A percentile compares a stretch with the other conserved stretches of the same genome.
Conservation (phyloP, 2,113 vertebrate genomes). For the Acrocephalus arundinaceus region DNA sequence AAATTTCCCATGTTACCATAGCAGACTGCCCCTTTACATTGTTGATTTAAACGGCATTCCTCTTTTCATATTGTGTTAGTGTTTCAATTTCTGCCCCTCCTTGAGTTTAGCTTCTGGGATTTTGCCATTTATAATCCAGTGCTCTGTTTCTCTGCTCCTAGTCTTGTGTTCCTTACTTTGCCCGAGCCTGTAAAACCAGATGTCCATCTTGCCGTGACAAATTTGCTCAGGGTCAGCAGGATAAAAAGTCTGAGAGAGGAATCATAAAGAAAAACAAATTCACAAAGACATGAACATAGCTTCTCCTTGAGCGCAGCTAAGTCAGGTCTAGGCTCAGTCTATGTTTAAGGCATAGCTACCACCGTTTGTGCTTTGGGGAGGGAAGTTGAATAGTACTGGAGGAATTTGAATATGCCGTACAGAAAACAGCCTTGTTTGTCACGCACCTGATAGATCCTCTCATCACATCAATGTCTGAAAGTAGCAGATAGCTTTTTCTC, state of each 20-base stretch:
- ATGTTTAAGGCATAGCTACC: not conserved
- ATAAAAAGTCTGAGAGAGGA: constrained; percentile 1
- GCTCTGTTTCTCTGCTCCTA: not conserved
- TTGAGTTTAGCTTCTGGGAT: constrained; percentile 7
- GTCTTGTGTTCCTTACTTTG: not conserved
- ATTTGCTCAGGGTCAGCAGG: not conserved
- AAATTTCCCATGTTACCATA: not conserved
- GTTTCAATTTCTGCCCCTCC: not conserved
- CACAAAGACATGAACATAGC: not conserved
- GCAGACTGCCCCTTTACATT: not conserved
- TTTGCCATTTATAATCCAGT: constrained; percentile 13
- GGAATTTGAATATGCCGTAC: not conserved
- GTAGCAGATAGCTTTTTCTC: constrained; percentile 22
- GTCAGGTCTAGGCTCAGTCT: not conserved
- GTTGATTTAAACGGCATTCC: not conserved
- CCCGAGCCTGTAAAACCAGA: constrained; percentile 4
- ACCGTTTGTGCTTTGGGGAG: not conserved
- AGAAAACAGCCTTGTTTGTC: not conserved
- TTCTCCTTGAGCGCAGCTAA: not conserved
- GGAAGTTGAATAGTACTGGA: not conserved
- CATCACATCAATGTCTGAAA: not conserved
- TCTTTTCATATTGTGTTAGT: not conserved
- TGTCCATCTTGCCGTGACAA: not conserved
- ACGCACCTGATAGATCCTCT: not conserved
- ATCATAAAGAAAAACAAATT: not conserved